phyloP scores from a whole-genome alignment of 2,888 invertebrate genomes.

The Eurytoma adleriae region DNA sequence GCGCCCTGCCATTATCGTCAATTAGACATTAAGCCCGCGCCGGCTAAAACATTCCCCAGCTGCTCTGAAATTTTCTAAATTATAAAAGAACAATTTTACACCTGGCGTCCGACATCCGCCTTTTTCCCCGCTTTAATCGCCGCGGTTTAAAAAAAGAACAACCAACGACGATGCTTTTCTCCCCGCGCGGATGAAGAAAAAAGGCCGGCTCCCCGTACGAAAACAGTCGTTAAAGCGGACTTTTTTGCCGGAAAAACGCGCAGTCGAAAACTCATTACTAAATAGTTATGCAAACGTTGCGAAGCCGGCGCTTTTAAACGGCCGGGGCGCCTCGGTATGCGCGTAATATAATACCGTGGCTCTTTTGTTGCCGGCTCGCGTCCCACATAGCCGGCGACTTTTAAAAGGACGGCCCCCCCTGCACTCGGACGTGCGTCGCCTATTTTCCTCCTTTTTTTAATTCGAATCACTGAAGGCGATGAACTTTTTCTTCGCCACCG shows the following conservation, averaged over 20 bases:
- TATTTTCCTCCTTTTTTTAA: neutral
- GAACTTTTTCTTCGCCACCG: neutral
- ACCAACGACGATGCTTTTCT: too few species aligned
- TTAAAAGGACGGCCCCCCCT: neutral
- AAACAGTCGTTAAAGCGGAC: neutral
- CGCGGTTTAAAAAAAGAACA: too few species aligned
- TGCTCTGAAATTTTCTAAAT: too few species aligned
- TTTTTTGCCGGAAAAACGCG: too few species aligned
- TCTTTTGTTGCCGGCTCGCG: conserved; percentile 31
- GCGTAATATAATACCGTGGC: conserved; percentile 25
- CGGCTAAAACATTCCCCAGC: too few species aligned
- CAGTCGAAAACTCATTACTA: neutral
- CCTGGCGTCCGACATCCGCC: too few species aligned
- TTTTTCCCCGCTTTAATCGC: too few species aligned
- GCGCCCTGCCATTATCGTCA: too few species aligned
- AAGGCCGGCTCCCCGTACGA: neutral
- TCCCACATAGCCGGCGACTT: neutral
- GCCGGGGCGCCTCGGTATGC: conserved; percentile 28
- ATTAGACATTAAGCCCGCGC: too few species aligned
- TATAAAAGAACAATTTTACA: too few species aligned
- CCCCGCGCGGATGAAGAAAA: too few species aligned
- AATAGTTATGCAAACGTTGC: conserved; percentile 33
- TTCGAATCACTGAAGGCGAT: neutral
- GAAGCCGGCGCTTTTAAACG: neutral
- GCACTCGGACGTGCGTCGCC: neutral